Evolutionary conservation across 2,888 invertebrate species (phyloP).

Genomic region (Oligia strigilis): DNA sequence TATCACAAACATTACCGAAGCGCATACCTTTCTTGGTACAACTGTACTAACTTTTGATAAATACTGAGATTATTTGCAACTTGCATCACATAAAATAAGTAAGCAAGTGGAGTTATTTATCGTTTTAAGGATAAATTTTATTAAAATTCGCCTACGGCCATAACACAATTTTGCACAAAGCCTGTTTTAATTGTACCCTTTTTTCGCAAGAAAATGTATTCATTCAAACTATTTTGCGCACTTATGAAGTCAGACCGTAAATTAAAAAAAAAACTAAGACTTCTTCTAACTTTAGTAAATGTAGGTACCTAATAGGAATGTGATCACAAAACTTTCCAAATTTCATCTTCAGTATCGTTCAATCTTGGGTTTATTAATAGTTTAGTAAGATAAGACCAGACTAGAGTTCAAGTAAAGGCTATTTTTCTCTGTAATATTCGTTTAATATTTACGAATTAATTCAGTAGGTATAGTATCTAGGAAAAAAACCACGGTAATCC

Average conservation of each 20-base stretch:
- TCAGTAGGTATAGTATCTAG: not conserved
- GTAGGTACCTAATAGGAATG: constrained; percentile 4
- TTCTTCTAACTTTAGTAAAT: constrained; percentile 25
- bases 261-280: constrained; percentile 36
- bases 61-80: constrained; percentile 27
- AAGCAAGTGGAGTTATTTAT: not conserved
- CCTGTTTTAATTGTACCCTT: not conserved
- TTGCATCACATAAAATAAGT: not conserved
- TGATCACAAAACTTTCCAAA: constrained; percentile 8
- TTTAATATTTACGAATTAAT: constrained; percentile 24
- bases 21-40: not conserved
- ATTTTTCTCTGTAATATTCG: constrained; percentile 23
- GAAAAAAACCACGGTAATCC: not conserved
- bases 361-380: constrained; percentile 2
- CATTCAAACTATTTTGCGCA: not conserved
- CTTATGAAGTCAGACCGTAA: constrained; percentile 43
- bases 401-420: constrained; percentile 27
- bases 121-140: constrained; percentile 2
- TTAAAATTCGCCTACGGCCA: not conserved
- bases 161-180: not conserved
- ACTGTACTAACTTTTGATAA: not conserved
- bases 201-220: not conserved
- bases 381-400: constrained; percentile 7
- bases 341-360: constrained; percentile 16
- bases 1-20: constrained; percentile 19